These are phyloP conservation scores for Onchidella celtica DNA, from an alignment of 2,888 invertebrate species.

Conservation along the genomic window DNA sequence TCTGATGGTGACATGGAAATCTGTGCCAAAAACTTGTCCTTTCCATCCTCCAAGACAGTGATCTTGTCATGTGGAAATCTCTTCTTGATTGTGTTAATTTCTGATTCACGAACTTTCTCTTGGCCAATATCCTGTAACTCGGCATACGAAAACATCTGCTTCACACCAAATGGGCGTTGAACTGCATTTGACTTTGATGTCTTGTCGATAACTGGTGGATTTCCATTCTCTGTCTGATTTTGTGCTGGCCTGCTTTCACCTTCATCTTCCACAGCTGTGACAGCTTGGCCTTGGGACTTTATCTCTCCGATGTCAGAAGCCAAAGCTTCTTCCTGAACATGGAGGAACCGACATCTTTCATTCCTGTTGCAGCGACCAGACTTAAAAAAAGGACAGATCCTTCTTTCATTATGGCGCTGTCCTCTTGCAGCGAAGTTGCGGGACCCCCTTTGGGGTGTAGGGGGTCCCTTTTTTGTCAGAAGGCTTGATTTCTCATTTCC, in stretches of 20 bases:
- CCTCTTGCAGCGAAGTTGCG: background rate
- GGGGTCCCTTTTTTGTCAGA: too few relatives aligned
- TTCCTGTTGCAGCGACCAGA: slow-evolving; percentile 65
- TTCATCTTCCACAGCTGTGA: slow-evolving; percentile 22
- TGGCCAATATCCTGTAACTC: slow-evolving; percentile 56
- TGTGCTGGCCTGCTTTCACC: too few relatives aligned
- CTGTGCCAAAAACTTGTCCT: slow-evolving; percentile 54
- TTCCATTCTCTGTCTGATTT: background rate
- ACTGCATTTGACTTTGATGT: background rate
- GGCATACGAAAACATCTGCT: slow-evolving; percentile 5
- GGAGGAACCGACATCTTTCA: slow-evolving; percentile 63
- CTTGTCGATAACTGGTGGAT: background rate
- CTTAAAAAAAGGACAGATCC: slow-evolving; percentile 58
- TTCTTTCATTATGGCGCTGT: background rate
- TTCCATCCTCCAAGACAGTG: slow-evolving; percentile 56
- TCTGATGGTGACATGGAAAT: slow-evolving; percentile 71
- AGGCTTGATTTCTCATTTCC: background rate
- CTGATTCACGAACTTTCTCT: slow-evolving; percentile 64
- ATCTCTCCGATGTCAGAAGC: too few relatives aligned
- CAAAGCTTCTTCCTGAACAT: slow-evolving; percentile 48
- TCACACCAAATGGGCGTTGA: background rate
- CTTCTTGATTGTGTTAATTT: slow-evolving; percentile 70
- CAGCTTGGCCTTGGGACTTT: too few relatives aligned
- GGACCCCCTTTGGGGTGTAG: too few relatives aligned
- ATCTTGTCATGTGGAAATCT: slow-evolving; percentile 68